Evolutionary conservation across 2,113 vertebrate genomes (phyloP).

Genomic region (Nibea albiflora): DNA sequence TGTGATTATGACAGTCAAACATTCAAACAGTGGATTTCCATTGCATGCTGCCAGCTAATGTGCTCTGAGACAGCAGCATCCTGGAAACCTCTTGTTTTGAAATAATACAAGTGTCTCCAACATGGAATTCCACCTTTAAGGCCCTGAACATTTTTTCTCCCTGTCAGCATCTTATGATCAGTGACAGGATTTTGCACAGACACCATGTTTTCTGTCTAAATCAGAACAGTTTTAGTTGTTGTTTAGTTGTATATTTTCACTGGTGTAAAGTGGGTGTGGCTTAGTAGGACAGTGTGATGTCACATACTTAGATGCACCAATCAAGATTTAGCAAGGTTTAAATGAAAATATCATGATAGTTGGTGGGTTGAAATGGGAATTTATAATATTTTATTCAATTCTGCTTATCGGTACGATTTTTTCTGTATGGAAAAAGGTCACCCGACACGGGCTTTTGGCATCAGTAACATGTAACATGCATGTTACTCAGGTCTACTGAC

Average conservation of each 20-base stretch:
- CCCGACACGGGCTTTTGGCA: too few relatives aligned
- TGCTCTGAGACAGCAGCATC: background rate
- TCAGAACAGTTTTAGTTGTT: background rate
- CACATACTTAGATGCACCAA: background rate
- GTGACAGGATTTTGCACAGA: background rate
- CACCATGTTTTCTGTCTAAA: background rate
- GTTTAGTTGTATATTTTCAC: background rate
- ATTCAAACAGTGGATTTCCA: background rate
- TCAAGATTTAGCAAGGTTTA: background rate
- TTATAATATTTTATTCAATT: too few relatives aligned
- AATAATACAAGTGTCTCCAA: constrained; percentile 3
- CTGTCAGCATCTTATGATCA: background rate
- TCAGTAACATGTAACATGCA: too few relatives aligned
- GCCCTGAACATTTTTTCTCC: too few relatives aligned
- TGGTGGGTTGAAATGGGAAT: too few relatives aligned
- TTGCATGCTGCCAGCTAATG: background rate
- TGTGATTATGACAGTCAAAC: background rate
- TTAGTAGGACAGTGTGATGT: background rate
- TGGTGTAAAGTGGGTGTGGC: background rate
- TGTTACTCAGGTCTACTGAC: too few relatives aligned
- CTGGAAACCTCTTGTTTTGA: constrained; percentile 14
- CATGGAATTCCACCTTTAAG: background rate
- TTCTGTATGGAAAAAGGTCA: too few relatives aligned
- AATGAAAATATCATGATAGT: background rate
- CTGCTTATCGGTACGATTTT: too few relatives aligned